A percentile compares a stretch with the other conserved stretches of the same genome.
These are phyloP conservation scores for Kryptolebias marmoratus DNA, from an alignment of 2,113 vertebrate species.

Conservation along the genomic window DNA sequence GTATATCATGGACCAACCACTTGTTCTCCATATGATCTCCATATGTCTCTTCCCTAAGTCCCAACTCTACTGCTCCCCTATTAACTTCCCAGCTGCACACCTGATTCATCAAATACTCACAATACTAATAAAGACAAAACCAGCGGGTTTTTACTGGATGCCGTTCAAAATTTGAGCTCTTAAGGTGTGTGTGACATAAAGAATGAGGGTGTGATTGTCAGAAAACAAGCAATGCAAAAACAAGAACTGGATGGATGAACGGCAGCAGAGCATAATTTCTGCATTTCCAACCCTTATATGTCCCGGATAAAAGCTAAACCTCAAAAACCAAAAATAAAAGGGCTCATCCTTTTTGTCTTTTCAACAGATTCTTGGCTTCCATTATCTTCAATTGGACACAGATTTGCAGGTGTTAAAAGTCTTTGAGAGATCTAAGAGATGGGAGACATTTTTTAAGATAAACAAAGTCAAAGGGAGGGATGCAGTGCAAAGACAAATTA, in stretches of 20 bases:
- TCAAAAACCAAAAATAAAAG: constrained; percentile 31
- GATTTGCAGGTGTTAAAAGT: constrained; percentile 50
- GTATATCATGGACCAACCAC: constrained; percentile 29
- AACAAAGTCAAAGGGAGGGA: constrained; percentile 40
- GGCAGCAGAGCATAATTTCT: constrained; percentile 9
- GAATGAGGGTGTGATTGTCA: constrained; percentile 37
- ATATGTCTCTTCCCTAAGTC: constrained; percentile 45
- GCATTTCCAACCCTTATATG: constrained; percentile 53
- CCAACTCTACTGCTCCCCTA: constrained; percentile 25
- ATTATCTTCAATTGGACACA: constrained; percentile 25
- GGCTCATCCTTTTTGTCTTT: constrained; percentile 50
- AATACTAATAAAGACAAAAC: constrained; percentile 33
- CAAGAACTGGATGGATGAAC: constrained; percentile 39
- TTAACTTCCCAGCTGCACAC: constrained; percentile 41
- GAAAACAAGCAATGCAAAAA: constrained; percentile 50
- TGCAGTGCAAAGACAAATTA: constrained; percentile 27
- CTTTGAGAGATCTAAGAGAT: constrained; percentile 49
- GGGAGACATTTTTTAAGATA: constrained; percentile 31
- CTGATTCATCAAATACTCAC: constrained; percentile 42
- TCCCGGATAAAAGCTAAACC: constrained; percentile 22
- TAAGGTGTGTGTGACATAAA: constrained; percentile 55
- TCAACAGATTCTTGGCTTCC: constrained; percentile 50
- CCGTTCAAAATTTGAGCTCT: constrained; percentile 33
- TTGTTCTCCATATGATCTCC: constrained; percentile 45
- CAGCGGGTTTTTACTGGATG: constrained; percentile 21